These are phyloP conservation scores for Lepidocolaptes lacrymiger DNA, from an alignment of 2,797 vertebrate species.

Conservation along the genomic window DNA sequence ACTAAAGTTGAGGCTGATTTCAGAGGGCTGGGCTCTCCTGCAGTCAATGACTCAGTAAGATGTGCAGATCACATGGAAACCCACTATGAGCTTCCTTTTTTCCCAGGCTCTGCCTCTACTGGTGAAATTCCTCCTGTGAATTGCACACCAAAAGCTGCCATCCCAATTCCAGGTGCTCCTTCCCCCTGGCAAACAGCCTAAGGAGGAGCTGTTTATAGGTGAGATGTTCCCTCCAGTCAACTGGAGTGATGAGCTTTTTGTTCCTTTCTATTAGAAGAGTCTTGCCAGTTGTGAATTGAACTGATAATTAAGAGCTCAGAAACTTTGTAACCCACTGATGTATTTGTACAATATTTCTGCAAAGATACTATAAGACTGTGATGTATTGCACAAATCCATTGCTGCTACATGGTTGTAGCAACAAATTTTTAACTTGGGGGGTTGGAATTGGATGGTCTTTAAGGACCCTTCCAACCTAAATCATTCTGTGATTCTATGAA, in stretches of 20 bases:
- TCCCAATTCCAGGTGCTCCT: not conserved
- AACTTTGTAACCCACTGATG: not conserved
- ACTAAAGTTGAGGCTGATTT: accelerated
- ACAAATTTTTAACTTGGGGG: not conserved
- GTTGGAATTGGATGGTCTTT: not conserved
- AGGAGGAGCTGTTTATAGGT: not conserved
- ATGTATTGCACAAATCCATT: not conserved
- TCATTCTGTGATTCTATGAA: not conserved
- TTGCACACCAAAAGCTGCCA: not conserved
- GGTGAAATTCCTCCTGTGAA: not conserved
- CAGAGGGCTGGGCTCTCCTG: not conserved
- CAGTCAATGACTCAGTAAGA: not conserved
- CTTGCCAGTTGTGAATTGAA: not conserved
- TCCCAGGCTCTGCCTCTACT: not conserved
- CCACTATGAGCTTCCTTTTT: not conserved
- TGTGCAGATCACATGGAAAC: not conserved
- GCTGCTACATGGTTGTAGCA: not conserved
- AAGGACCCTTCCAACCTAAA: not conserved
- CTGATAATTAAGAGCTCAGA: not conserved
- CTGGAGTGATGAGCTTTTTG: not conserved
- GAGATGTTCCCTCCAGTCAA: not conserved
- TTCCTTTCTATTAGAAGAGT: not conserved
- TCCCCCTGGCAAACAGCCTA: not conserved
- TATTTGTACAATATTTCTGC: not conserved
- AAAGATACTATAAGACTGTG: not conserved